Evolutionary conservation across 1,140 invertebrate species (phyloP), one percentile per base, ranked within the genome.

Genomic region (Eupristina koningsbergeri): DNA sequence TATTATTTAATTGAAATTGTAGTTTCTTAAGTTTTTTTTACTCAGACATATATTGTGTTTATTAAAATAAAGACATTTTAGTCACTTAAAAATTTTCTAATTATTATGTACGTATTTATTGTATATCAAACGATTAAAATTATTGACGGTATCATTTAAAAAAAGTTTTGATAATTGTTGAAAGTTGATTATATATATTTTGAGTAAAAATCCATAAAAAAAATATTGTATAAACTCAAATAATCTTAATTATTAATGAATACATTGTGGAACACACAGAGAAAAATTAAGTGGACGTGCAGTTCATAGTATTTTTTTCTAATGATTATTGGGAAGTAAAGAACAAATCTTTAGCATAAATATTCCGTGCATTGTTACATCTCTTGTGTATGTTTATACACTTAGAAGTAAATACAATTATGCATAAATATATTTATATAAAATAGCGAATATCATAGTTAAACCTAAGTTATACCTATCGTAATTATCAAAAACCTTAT

Each of bases 361-460:
- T 58, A 58, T 53, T 53, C 15, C 50, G 9, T 64, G 71, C 45
- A 81, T 73, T 81, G 50, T 41, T 73, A 74, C 53, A 41, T 31
- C 34, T 81, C 63, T 80, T 69, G 34, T 71, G 19, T n/a, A 61
- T 61, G n/a, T 61, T 39, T 77, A 34, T 31, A 22, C 26, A 61
- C 36, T 6, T 13, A 77, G 29, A 50, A 17, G 19, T 36, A 7
- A 26, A 77, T 61, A 74, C 47, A 15, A 9, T 15, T 50, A 17
- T 9, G 17, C 6, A 50, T 50, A 50, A 9, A 17, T 50, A 50
- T 50, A 50, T 50, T 50, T 50, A 50, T 50, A 50, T 80, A 39
- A 45, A 41, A 58, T 80, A 80, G 78, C 45, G 22, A 67, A 80
- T 50, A 69, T 79, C 19, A 67, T 69, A 77, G 64, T 80, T 69